A percentile compares a stretch with the other conserved stretches of the same genome.
Evolutionary conservation across 1,140 invertebrate species (phyloP).

Genomic region (Halictus rubicundus): DNA sequence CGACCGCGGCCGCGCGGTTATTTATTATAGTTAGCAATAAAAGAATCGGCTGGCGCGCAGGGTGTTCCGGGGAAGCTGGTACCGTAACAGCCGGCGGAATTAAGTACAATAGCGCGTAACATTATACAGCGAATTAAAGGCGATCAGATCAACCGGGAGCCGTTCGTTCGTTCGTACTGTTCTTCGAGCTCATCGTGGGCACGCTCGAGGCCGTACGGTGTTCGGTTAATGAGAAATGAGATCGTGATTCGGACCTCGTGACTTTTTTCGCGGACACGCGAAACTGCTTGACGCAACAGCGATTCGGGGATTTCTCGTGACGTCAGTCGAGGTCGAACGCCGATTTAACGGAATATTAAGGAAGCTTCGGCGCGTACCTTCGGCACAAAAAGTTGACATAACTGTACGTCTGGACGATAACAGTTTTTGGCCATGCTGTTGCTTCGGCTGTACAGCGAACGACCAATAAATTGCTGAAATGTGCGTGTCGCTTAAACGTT

Average conservation of each 20-base stretch:
- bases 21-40: slow-evolving; percentile 24
- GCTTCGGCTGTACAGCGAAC: too few species aligned
- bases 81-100: slow-evolving; percentile 42
- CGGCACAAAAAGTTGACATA: neutral
- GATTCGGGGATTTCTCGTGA: slow-evolving; percentile 22
- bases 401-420: neutral
- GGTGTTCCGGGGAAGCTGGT: slow-evolving; percentile 14
- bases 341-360: slow-evolving; percentile 8
- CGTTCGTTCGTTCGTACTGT: neutral
- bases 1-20: neutral
- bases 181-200: neutral
- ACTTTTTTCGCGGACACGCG: neutral
- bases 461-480: too few species aligned
- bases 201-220: slow-evolving; percentile 14
- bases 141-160: slow-evolving; percentile 7
- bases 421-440: too few species aligned
- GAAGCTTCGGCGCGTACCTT: neutral
- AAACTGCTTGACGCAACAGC: slow-evolving; percentile 1
- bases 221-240: slow-evolving; percentile 32
- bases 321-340: slow-evolving; percentile 16
- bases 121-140: slow-evolving; percentile 49
- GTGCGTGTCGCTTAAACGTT: too few species aligned
- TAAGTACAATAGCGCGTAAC: slow-evolving; percentile 53
- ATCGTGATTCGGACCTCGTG: slow-evolving; percentile 22
- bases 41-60: neutral